Base-by-base conservation (phyloP, 2,888 invertebrate species). In the Torymus aiolomorphi region DNA sequence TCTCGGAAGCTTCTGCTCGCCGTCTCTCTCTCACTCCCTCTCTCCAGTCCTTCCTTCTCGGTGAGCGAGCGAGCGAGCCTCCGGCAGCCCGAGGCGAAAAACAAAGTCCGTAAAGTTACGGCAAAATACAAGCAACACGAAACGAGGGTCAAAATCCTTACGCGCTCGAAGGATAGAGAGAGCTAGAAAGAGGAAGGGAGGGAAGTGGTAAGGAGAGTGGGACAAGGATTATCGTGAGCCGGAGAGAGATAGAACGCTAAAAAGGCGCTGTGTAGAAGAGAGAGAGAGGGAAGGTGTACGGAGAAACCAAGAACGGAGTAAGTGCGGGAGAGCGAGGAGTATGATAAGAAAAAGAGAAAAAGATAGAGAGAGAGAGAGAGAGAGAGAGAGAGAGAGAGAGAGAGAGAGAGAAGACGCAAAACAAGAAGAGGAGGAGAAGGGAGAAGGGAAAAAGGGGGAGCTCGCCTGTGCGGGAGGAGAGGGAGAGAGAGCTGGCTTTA, bases 121-220 rank as follows among this genome's bases (percentile, higher is more conserved):
- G 86, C 84, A 85, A 89, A 88, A 88, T 83, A 87, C 88, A 87
- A 89, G 88, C 89, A 89, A 88, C 88, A 89, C 88, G 88, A 88
- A 89, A 88, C 89, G 86, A 88, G 89, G 90, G 90, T 90, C 90
- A 90, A 90, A 89, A 90, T 89, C 90, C 90, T 90, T 88, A 87
- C 84, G 86, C 42, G 88, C 87, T 86, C 86, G 88, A 87, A 87
- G 86, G 87, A 88, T 86, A 79, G 83, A 80, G 83, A 78, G 77
- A 70, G 76, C 69, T 81, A 70, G 62, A 74, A 56, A 14, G 74
- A 73, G 78, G 79, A 78, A 76, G 80, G 82, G 76, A 81, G 76
- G 77, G 42, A 70, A 61, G 42, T 42, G 80, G 63, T 76, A 63
- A 20, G n/a, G 61, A 31, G 70, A 66, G 70, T n/a, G 63, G 31